Percentiles rank a stretch among this genome's conserved stretches.
These are phyloP conservation scores for Berghia stephanieae DNA, from an alignment of 1,140 invertebrate species.

Conservation along the genomic window DNA sequence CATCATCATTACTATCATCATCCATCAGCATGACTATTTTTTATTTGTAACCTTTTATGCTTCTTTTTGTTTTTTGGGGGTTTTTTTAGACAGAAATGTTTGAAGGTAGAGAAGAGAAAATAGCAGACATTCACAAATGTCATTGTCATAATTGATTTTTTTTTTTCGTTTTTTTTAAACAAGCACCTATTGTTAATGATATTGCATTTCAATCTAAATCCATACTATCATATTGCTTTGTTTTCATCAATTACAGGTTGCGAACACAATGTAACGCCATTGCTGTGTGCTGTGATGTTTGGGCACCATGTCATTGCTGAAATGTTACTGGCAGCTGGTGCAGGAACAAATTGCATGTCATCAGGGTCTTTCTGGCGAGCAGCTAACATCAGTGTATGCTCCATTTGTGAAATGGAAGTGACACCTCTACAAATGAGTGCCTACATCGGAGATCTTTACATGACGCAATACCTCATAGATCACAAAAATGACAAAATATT, in stretches of 20 bases:
- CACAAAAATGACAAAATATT: constrained; percentile 11
- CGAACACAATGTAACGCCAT: constrained; percentile 33
- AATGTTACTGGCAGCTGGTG: constrained; percentile 25
- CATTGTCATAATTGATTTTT: too few species aligned
- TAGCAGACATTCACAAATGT: too few species aligned
- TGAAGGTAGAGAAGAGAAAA: too few species aligned
- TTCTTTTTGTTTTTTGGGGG: too few species aligned
- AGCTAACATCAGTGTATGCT: constrained; percentile 28
- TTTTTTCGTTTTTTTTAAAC: too few species aligned
- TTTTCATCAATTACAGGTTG: constrained; percentile 19
- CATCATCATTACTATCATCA: too few species aligned
- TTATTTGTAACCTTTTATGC: too few species aligned
- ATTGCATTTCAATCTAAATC: too few species aligned
- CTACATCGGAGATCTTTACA: constrained; percentile 26
- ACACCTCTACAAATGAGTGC: constrained; percentile 34
- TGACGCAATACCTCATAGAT: constrained; percentile 3
- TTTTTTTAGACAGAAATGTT: too few species aligned
- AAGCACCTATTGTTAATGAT: too few species aligned
- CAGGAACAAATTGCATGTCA: constrained; percentile 22
- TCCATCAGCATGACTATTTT: too few species aligned
- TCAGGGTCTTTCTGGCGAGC: constrained; percentile 30
- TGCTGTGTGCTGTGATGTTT: constrained; percentile 32
- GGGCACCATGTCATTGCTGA: constrained; percentile 18
- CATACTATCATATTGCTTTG: too few species aligned
- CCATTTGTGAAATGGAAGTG: constrained; percentile 31